Percentiles rank a stretch among this genome's conserved stretches.
phyloP scores from a whole-genome alignment of 2,888 invertebrate genomes.

The Smittia sp. region DNA sequence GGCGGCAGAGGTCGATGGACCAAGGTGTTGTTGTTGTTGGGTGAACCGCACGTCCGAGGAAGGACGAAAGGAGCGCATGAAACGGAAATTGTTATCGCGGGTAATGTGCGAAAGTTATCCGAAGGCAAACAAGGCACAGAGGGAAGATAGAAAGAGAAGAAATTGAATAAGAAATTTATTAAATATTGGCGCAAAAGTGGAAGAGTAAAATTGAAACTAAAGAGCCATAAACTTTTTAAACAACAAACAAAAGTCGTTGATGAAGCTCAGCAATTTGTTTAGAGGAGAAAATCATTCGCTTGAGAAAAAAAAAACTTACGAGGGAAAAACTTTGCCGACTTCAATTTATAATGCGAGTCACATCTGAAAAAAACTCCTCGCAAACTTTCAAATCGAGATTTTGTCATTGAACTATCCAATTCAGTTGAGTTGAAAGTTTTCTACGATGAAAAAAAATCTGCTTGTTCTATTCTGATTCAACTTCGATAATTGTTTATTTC shows the following conservation, averaged over 20 bases:
- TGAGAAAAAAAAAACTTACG: neutral
- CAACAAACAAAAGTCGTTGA: neutral
- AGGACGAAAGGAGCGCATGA: neutral
- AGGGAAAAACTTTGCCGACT: neutral
- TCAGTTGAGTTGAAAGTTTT: conserved; percentile 16
- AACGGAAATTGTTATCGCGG: neutral
- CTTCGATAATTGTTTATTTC: conserved; percentile 2
- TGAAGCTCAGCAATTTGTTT: neutral
- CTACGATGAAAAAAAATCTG: neutral
- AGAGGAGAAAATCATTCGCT: neutral
- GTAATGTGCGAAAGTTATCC: neutral
- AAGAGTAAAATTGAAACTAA: neutral
- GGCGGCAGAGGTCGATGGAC: neutral
- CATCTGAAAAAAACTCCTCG: conserved; percentile 15
- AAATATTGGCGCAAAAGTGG: neutral
- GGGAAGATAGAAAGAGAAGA: conserved; percentile 8
- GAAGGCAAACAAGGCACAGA: neutral
- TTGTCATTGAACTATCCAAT: neutral
- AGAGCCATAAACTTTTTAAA: neutral
- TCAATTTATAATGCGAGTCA: neutral
- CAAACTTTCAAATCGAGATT: neutral
- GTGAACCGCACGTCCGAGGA: neutral
- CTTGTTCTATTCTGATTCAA: conserved; percentile 17
- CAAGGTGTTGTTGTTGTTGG: neutral
- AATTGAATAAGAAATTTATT: conserved; percentile 4